Evolutionary conservation across 2,113 vertebrate species (phyloP), one percentile per base, ranked within the genome.

Genomic region (Tautogolabrus adspersus): DNA sequence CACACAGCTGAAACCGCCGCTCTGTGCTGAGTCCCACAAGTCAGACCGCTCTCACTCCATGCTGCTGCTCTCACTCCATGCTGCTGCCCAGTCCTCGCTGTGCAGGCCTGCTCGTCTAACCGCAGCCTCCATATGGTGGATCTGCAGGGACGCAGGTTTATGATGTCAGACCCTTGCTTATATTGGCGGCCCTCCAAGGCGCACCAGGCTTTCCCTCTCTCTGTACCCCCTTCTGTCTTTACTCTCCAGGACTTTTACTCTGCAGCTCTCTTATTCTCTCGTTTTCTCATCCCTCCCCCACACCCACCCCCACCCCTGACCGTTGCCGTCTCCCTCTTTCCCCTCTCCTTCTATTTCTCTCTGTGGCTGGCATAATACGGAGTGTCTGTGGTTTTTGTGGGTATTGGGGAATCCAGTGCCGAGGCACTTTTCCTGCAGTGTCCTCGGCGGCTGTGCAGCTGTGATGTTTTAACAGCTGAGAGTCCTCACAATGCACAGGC

Each of bases 391-490:
- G 94, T 93, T 94, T 94, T 91, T 93, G 93, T 92, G 90, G 92
- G 91, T 93, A 90, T 68, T 38, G 90, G 92, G 87, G 93, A 95
- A 95, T 95, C 93, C 93, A 90, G 86, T 72, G 88, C 88, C 74
- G 90, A 93, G 92, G 92, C 91, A 90, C 92, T 93, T 93, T 93
- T 92, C 89, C 87, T 87, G 75, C 91, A 93, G 88, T 86, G 86
- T 93, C 91, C 91, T 92, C 91, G 87, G 86, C 82, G 56, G 90
- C 89, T 85, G 91, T 89, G 87, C 89, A 92, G 91, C 91, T 72
- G 74, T 86, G 88, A 90, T 95, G 94, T 95, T 95, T 94, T 91
- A 94, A 95, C 94, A 95, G 94, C 94, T 95, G 94, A 95, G 91
- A 94, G 93, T 92, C 93, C 94, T 95, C 94, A 94, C 89, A 87